A percentile compares a stretch with the other conserved stretches of the same genome.
Evolutionary conservation across 2,113 vertebrate genomes (phyloP).

Genomic region (Orthonyx spaldingii): DNA sequence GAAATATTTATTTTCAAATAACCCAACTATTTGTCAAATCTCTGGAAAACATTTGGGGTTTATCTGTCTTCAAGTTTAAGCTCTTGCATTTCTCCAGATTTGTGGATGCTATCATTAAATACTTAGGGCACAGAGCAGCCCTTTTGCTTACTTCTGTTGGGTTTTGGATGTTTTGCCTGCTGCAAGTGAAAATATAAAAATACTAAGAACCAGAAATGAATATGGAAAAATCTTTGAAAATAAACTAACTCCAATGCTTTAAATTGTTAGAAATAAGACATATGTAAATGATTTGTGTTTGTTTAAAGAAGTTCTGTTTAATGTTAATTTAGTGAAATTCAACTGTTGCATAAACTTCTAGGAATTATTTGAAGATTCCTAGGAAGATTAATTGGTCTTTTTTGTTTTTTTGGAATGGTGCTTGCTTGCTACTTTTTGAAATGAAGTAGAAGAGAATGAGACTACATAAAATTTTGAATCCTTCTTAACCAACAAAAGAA

Average conservation of each 20-base stretch:
- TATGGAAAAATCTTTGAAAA: slow-evolving; percentile 7
- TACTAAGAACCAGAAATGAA: not conserved
- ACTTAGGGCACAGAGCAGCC: not conserved
- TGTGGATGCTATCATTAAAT: not conserved
- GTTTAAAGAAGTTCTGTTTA: slow-evolving; percentile 43
- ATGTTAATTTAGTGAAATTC: slow-evolving; percentile 37
- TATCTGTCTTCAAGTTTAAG: not conserved
- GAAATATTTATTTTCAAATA: not conserved
- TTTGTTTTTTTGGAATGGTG: slow-evolving; percentile 34
- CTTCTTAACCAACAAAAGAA: not conserved
- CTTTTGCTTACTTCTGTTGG: not conserved
- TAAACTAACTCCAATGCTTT: not conserved
- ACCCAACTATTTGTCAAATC: not conserved
- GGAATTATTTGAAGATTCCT: slow-evolving; percentile 49
- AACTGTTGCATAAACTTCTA: slow-evolving; percentile 41
- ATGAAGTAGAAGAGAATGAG: not conserved
- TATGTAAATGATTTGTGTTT: slow-evolving; percentile 46
- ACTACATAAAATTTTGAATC: not conserved
- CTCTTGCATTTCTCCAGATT: not conserved
- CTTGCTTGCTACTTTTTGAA: slow-evolving; percentile 30
- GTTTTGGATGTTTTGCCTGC: not conserved
- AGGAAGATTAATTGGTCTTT: slow-evolving; percentile 33
- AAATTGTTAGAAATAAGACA: slow-evolving; percentile 40
- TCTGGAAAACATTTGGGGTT: not conserved
- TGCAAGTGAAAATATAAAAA: not conserved